Conservation (phyloP, 2,113 vertebrate genomes). For the Gymnorhina tibicen region DNA sequence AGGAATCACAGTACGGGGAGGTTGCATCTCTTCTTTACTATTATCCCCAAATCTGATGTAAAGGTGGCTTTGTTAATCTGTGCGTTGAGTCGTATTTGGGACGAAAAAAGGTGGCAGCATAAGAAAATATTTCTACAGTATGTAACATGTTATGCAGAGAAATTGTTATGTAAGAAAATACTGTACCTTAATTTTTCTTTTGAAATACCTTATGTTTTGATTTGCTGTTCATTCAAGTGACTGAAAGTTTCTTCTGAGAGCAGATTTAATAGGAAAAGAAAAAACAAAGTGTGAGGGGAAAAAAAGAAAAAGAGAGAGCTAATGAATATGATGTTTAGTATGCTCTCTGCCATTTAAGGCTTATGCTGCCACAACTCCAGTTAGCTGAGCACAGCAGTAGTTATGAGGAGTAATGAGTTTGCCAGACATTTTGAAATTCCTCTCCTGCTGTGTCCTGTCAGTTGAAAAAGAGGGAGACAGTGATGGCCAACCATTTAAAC, state of each 20-base stretch:
- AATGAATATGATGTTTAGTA: conserved; percentile 7
- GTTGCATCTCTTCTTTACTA: neutral
- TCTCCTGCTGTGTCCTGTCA: conserved; percentile 56
- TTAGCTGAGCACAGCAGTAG: conserved; percentile 64
- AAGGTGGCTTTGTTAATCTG: neutral
- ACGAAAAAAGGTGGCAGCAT: neutral
- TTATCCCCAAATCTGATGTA: neutral
- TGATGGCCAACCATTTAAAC: conserved; percentile 41
- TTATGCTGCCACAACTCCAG: conserved; percentile 34
- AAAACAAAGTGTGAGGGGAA: too few relatives aligned
- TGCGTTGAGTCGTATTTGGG: neutral
- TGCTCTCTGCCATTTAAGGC: conserved; percentile 29
- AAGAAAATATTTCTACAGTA: neutral
- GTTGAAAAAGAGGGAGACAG: conserved; percentile 27
- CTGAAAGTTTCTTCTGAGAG: neutral
- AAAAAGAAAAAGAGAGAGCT: neutral
- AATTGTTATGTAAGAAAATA: neutral
- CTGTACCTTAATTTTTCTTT: neutral
- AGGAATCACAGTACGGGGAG: neutral
- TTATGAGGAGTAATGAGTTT: conserved; percentile 46
- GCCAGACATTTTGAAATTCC: conserved; percentile 43
- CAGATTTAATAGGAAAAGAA: neutral
- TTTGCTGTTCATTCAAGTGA: neutral
- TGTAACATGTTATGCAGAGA: neutral
- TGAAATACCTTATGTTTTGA: neutral